Base-by-base conservation (phyloP, 2,113 vertebrate species). In the Struthio camelus region DNA sequence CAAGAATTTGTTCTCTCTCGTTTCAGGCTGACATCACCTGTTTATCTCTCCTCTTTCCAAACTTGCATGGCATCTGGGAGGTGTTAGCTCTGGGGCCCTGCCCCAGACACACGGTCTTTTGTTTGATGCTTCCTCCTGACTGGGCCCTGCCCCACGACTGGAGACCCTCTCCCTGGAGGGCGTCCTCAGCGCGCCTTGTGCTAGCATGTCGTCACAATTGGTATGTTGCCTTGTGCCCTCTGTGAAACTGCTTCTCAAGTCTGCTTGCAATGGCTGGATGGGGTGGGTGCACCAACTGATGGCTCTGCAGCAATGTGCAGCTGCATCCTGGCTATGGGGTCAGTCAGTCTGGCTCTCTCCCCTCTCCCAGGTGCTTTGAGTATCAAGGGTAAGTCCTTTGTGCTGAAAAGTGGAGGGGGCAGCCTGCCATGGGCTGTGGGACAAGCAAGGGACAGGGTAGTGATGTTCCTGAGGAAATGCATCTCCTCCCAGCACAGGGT, bases 1-100 rank as follows among this genome's bases (percentile, higher is more conserved):
- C 94, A 96, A 94, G 92, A 91, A 94, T 96, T 93, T 95, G 78
- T 92, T 95, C 91, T 71, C 73, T 87, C 44, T 93, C 0, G 1
- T 59, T 24, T 2, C 3, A 69, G 90, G 38, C 59, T 95, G 88
- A 90, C 86, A 94, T 96, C 77, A 85, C 30, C 27, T 66, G 53
- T 27, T 76, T 84, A 93, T 89, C 3, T 4, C 70, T 93, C 70
- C 51, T 79, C 3, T 11, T 40, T 90, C 78, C 89, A 36, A 88
- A 67, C 3, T 36, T 18, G 23, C 8, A 19, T 4, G 20, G 91
- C 83, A 94, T 77, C 75, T 1, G 1, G 84, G 62, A 87, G 95
- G 86, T 87, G 89, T 40, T 81, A 65, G 77, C 83, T 16, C 2
- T 25, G 7, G 34, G 40, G 70, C 70, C 40, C 66, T 84, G 77